phyloP scores from a whole-genome alignment of 1,140 invertebrate genomes.

The Ceratina australensis region DNA sequence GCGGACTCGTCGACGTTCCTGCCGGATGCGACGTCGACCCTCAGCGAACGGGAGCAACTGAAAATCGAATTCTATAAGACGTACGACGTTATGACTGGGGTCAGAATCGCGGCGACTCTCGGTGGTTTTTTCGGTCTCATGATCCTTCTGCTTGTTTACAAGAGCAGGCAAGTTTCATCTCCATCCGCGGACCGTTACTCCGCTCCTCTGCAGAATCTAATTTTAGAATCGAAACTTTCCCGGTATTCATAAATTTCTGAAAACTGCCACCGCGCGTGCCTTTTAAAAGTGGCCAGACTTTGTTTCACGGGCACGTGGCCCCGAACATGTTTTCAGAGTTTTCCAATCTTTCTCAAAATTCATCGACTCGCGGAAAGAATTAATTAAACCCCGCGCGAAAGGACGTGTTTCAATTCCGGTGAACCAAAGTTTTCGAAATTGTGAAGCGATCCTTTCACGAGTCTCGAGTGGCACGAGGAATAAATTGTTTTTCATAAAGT shows the following conservation, averaged over 20 bases:
- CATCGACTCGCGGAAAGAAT: too few species aligned
- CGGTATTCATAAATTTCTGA: too few species aligned
- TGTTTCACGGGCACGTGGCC: not conserved
- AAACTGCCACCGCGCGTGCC: not conserved
- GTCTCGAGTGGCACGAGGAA: not conserved
- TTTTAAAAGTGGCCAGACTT: not conserved
- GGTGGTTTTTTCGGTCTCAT: conserved; percentile 93
- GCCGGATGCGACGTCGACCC: conserved; percentile 74
- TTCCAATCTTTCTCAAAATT: too few species aligned
- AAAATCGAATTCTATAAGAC: conserved; percentile 91
- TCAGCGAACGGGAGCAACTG: conserved; percentile 81
- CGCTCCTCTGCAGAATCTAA: not conserved
- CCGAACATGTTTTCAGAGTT: not conserved
- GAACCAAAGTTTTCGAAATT: too few species aligned
- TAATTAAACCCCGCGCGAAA: too few species aligned
- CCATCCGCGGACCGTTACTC: not conserved
- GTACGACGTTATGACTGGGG: conserved; percentile 94
- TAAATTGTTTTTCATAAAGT: not conserved
- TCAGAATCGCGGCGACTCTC: conserved; percentile 92
- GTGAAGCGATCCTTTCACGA: not conserved
- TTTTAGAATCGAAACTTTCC: not conserved
- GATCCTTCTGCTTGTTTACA: conserved; percentile 92
- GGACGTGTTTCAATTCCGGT: too few species aligned
- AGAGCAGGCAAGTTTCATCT: conserved; percentile 82
- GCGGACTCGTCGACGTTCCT: conserved; percentile 70